Evolutionary conservation across 1,140 invertebrate genomes (phyloP), one percentile per base, ranked within the genome.

Genomic region (Vanessa atalanta): DNA sequence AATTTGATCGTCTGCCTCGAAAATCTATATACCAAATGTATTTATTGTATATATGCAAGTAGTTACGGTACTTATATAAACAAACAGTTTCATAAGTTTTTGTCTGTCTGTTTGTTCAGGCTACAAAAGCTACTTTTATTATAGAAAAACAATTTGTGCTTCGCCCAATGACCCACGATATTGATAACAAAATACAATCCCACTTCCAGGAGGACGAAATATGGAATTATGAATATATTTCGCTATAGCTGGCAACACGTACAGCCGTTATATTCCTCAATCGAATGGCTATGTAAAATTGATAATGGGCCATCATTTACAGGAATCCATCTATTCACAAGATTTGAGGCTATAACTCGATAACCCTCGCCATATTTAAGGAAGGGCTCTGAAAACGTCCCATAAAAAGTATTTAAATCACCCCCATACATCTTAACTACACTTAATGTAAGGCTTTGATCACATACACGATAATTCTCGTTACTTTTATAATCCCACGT

Each of bases 351-450:
- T n/a, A 48, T 72, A 71, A 71, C 50, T 64, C 57, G 73, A 77
- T 61, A 61, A 61, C 72, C 64, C 43, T 37, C 51, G 26, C 73
- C 64, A 71, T 74, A 74, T 75, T 75, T 61, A 60, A 53, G 50
- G 73, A 43, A 53, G 48, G 69, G 63, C 64, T 23, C 23, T 20
- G 37, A 61, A 57, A 67, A 71, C 31, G 69, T 75, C 73, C 69
- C 72, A 74, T 78, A 78, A 78, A 78, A 78, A 78, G 76, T 78
- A 78, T 78, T 78, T 69, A 78, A 78, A 78, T 78, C 65, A 75
- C 65, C 65, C 51, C 72, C 53, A 78, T 75, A 68, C 72, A 68
- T 78, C 76, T 74, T 72, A 71, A 78, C 76, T 71, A 67, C 47
- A 70, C 69, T 75, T 63, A 11, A 23, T 51, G 26, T 63, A 61